These are phyloP conservation scores for Oedothorax gibbosus DNA, from an alignment of 1,140 invertebrate genomes.

Conservation along the genomic window DNA sequence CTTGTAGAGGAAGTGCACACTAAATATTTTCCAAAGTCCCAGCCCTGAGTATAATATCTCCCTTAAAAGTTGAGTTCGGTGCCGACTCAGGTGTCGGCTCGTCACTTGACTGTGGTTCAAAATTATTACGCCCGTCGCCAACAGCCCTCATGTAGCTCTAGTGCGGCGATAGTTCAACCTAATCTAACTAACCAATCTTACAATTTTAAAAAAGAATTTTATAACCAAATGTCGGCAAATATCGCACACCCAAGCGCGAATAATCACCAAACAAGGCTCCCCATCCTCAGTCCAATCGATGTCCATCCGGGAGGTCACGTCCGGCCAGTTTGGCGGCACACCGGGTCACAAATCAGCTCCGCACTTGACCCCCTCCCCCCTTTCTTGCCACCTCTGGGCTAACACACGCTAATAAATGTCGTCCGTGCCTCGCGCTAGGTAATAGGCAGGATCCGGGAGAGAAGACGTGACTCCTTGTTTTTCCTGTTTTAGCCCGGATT, in stretches of 20 bases:
- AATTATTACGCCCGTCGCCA: too few relatives aligned
- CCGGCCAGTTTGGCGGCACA: conserved; percentile 46
- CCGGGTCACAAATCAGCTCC: conserved; percentile 53
- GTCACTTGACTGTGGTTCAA: too few relatives aligned
- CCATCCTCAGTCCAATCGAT: conserved; percentile 46
- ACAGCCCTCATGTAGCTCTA: too few relatives aligned
- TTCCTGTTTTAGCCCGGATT: neutral
- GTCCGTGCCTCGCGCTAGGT: conserved; percentile 47
- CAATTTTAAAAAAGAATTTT: too few relatives aligned
- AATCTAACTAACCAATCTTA: too few relatives aligned
- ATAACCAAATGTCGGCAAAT: too few relatives aligned
- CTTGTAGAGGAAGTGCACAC: too few relatives aligned
- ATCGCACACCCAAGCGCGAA: neutral
- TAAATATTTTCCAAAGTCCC: too few relatives aligned
- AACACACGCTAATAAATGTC: conserved; percentile 60
- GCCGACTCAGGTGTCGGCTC: too few relatives aligned
- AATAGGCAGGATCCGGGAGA: conserved; percentile 22
- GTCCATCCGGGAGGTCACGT: conserved; percentile 41
- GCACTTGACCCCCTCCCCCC: conserved; percentile 46
- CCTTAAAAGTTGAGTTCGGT: too few relatives aligned
- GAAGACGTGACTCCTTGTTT: neutral
- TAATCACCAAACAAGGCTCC: conserved; percentile 27
- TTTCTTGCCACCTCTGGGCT: conserved; percentile 50
- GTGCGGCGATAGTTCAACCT: too few relatives aligned
- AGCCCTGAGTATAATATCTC: too few relatives aligned